These are phyloP conservation scores for Macrosiphum euphorbiae DNA, from an alignment of 2,888 invertebrate genomes.

Conservation along the genomic window DNA sequence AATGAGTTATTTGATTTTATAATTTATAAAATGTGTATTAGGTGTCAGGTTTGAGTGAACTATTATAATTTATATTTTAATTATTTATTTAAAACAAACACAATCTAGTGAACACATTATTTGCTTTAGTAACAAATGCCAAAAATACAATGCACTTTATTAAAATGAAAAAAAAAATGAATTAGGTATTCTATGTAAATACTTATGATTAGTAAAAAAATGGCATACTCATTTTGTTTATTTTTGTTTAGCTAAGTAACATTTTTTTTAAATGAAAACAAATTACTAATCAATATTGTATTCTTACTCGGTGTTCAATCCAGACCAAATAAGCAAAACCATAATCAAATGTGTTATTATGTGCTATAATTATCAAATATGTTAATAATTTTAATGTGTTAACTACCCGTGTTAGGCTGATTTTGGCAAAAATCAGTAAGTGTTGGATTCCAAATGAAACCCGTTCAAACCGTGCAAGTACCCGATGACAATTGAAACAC, in stretches of 20 bases:
- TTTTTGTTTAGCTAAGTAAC: neutral
- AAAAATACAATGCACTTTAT: neutral
- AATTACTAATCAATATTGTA: neutral
- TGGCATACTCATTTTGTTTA: constrained; percentile 2
- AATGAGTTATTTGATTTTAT: constrained; percentile 64
- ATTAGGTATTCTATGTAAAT: neutral
- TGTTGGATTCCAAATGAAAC: constrained; percentile 54
- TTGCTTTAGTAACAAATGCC: neutral
- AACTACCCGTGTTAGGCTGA: constrained; percentile 58
- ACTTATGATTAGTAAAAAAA: neutral
- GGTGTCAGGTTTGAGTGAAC: neutral
- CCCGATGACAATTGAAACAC: constrained; percentile 40
- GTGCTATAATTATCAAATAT: constrained; percentile 44
- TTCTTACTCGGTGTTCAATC: constrained; percentile 1
- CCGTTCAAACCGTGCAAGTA: constrained; percentile 60
- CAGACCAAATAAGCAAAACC: constrained; percentile 21
- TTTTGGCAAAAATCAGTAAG: constrained; percentile 49
- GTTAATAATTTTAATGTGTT: constrained; percentile 63
- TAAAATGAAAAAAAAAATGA: neutral
- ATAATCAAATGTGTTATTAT: constrained; percentile 24
- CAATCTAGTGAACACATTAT: neutral
- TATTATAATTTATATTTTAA: constrained; percentile 36
- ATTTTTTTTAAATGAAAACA: neutral
- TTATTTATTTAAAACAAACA: constrained; percentile 31
- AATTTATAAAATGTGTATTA: constrained; percentile 25